phyloP scores from a whole-genome alignment of 1,140 invertebrate species.

The Muscidifurax raptorellus region DNA sequence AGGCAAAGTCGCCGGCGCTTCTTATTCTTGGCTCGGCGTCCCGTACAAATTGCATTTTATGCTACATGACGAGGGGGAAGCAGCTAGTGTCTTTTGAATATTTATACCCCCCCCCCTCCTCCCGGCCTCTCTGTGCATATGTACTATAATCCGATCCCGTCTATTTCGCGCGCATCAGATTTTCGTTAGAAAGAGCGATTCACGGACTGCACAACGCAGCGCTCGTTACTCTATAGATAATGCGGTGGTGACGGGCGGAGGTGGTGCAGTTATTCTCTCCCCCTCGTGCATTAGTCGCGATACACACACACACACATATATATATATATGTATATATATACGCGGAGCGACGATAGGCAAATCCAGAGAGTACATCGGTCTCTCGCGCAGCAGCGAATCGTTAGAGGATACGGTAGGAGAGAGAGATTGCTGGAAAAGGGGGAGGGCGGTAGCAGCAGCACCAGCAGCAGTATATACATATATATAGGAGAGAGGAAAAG shows the following conservation, averaged over 20 bases:
- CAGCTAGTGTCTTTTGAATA: conserved; percentile 18
- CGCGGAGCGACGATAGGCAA: not conserved
- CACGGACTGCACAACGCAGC: not conserved
- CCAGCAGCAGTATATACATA: not conserved
- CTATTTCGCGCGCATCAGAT: not conserved
- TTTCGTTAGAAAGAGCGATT: not conserved
- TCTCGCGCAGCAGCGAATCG: not conserved
- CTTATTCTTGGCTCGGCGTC: conserved; percentile 29
- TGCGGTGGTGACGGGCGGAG: not conserved
- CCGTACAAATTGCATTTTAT: conserved; percentile 40
- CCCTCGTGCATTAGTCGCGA: not conserved
- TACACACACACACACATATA: not conserved
- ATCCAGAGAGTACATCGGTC: not conserved
- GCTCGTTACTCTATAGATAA: not conserved
- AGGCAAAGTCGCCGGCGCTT: not conserved
- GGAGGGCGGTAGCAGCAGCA: not conserved
- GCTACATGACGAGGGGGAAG: conserved; percentile 18
- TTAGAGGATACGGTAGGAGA: not conserved
- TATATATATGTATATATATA: no score
- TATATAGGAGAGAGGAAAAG: not conserved
- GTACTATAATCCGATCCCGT: not conserved
- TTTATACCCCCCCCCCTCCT: not conserved
- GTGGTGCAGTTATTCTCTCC: not conserved
- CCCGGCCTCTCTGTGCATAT: no score
- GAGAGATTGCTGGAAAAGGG: conserved; percentile 41